Conservation (phyloP, 2,888 invertebrate genomes). For the Agriopis leucophaearia region DNA sequence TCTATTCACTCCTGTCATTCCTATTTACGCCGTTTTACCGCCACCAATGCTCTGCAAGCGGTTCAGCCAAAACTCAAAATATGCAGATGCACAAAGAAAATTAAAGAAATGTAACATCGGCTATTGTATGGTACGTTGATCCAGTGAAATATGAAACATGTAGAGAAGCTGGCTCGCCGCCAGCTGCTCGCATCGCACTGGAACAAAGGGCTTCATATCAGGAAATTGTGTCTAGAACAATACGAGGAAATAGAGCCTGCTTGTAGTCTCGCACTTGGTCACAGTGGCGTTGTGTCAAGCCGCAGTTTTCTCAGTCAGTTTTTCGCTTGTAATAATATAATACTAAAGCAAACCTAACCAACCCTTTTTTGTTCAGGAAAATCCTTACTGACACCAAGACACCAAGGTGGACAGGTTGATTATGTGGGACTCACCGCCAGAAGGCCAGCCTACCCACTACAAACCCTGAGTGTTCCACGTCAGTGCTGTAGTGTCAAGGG, state of each 20-base stretch:
- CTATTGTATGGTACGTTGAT: conserved; percentile 76
- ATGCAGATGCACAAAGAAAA: conserved; percentile 40
- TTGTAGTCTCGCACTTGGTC: conserved; percentile 55
- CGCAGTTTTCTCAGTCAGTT: conserved; percentile 11
- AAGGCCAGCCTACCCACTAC: no score
- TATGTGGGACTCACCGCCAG: no score
- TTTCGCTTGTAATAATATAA: neutral
- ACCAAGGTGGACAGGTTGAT: no score
- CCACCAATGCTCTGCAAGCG: neutral
- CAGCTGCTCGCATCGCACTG: conserved; percentile 79
- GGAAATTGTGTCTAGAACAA: conserved; percentile 80
- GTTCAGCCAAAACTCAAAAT: conserved; percentile 17
- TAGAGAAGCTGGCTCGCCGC: conserved; percentile 74
- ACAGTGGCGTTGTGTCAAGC: conserved; percentile 18
- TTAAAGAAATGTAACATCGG: conserved; percentile 59
- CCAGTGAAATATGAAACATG: conserved; percentile 82
- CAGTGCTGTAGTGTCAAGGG: no score
- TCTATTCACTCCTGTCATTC: no score
- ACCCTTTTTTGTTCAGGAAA: no score
- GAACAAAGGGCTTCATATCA: conserved; percentile 81
- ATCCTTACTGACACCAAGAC: no score
- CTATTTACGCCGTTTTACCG: no score
- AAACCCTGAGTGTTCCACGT: no score
- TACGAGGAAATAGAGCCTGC: conserved; percentile 70
- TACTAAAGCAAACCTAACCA: no score